A percentile compares a stretch with the other conserved stretches of the same genome.
Evolutionary conservation across 2,888 invertebrate genomes (phyloP).

Genomic region (Congeria kusceri): DNA sequence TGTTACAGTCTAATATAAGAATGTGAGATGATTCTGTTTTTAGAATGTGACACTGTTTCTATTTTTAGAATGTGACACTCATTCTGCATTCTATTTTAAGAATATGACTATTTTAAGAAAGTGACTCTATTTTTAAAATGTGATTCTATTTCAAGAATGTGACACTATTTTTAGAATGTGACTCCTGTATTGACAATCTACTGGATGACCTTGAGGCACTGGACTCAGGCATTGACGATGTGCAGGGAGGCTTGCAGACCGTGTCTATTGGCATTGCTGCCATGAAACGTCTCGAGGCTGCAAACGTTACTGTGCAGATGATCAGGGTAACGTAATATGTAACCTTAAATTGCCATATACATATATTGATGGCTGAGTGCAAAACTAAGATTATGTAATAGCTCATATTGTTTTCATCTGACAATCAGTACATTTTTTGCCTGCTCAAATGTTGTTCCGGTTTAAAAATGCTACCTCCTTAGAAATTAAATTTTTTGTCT

Average conservation of each 20-base stretch:
- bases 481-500: too few relatives aligned
- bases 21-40: neutral
- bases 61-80: neutral
- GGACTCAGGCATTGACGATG: constrained; percentile 89
- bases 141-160: neutral
- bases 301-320: constrained; percentile 90
- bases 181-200: constrained; percentile 95
- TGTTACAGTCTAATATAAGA: neutral
- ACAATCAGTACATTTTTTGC: too few relatives aligned
- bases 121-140: neutral
- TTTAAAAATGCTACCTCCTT: too few relatives aligned
- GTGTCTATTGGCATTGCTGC: constrained; percentile 95
- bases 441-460: too few relatives aligned
- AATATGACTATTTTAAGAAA: neutral
- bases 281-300: constrained; percentile 92
- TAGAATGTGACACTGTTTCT: neutral
- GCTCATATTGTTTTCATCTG: too few relatives aligned
- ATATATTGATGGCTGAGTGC: too few relatives aligned
- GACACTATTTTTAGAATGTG: constrained; percentile 89
- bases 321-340: constrained; percentile 86
- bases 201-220: constrained; percentile 94
- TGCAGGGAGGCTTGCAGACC: constrained; percentile 91
- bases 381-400: too few relatives aligned
- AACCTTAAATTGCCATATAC: neutral
- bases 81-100: neutral